Evolutionary conservation across 2,888 invertebrate genomes (phyloP).

Genomic region (Calameuta pallipes): DNA sequence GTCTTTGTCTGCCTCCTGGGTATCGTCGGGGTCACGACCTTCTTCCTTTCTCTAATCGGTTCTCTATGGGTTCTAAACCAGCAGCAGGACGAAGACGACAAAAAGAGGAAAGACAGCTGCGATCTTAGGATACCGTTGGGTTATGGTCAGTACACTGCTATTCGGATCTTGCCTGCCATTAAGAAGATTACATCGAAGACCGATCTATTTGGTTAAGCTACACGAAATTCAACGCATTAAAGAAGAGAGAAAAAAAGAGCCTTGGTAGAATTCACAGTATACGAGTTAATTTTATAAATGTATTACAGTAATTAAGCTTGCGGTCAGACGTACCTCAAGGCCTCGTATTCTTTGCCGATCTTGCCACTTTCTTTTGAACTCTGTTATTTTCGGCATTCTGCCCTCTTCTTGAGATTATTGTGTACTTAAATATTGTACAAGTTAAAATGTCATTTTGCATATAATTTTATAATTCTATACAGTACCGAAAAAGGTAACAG

Average conservation of each 20-base stretch:
- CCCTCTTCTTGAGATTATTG: background rate
- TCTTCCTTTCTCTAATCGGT: slow-evolving; percentile 50
- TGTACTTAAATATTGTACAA: background rate
- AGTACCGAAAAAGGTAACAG: background rate
- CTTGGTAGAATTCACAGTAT: background rate
- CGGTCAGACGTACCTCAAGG: background rate
- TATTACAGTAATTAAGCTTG: background rate
- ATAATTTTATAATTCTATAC: background rate
- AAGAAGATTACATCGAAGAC: slow-evolving; percentile 60
- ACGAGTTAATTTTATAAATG: background rate
- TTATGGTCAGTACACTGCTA: slow-evolving; percentile 59
- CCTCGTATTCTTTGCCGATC: background rate
- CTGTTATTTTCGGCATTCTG: background rate
- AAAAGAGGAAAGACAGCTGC: slow-evolving; percentile 49
- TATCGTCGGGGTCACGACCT: slow-evolving; percentile 46
- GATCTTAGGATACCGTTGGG: slow-evolving; percentile 60
- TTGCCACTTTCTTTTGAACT: background rate
- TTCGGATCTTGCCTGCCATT: slow-evolving; percentile 58
- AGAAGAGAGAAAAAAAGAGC: background rate
- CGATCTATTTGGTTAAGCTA: slow-evolving; percentile 51
- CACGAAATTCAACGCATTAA: background rate
- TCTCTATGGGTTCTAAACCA: slow-evolving; percentile 54
- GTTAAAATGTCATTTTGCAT: background rate
- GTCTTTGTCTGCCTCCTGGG: slow-evolving; percentile 48
- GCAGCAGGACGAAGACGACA: slow-evolving; percentile 38